phyloP scores from a whole-genome alignment of 2,113 vertebrate species.

The Euleptes europaea region DNA sequence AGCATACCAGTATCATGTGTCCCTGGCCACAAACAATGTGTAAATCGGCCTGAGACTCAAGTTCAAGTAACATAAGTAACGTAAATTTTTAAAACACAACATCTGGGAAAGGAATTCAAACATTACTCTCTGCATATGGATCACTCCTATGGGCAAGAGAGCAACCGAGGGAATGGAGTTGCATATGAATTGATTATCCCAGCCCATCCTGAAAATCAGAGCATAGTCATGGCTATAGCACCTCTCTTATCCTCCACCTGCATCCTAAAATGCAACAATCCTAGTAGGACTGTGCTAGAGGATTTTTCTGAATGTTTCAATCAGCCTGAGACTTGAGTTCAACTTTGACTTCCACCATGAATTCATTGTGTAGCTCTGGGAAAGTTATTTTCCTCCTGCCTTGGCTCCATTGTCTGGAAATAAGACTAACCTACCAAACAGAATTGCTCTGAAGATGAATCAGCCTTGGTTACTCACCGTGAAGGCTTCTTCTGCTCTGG shows the following conservation, averaged over 20 bases:
- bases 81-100: too few relatives aligned
- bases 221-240: not conserved
- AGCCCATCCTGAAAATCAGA: not conserved
- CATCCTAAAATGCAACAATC: not conserved
- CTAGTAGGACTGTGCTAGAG: not conserved
- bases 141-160: not conserved
- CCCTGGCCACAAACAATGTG: not conserved
- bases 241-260: not conserved
- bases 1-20: not conserved
- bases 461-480: too few relatives aligned
- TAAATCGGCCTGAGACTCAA: not conserved
- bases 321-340: not conserved
- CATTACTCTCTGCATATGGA: not conserved
- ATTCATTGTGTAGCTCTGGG: not conserved
- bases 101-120: not conserved
- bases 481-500: too few relatives aligned
- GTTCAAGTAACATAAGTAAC: not conserved
- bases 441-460: not conserved
- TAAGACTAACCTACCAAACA: not conserved
- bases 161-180: not conserved
- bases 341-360: not conserved
- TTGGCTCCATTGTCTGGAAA: not conserved
- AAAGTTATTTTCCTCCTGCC: not conserved
- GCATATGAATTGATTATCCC: not conserved
- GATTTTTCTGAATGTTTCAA: not conserved